Conservation (phyloP, 2,797 vertebrate genomes). For the Labeo calbasu region DNA sequence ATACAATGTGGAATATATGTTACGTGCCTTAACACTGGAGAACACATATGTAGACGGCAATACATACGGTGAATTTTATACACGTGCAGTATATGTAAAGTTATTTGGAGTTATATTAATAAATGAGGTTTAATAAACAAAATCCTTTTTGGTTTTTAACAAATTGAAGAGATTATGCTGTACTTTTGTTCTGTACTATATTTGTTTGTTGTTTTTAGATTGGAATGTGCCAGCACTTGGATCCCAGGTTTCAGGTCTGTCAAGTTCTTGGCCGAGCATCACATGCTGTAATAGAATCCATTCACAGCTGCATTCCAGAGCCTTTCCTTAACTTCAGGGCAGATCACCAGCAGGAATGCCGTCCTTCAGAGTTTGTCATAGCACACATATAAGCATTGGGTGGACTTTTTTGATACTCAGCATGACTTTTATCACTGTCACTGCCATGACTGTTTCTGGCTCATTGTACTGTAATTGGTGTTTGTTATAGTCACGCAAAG, state of each 20-base stretch:
- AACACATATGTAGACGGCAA: slow-evolving; percentile 60
- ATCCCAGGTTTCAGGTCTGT: slow-evolving; percentile 58
- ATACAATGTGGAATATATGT: slow-evolving; percentile 29
- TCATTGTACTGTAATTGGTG: slow-evolving; percentile 37
- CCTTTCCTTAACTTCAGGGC: slow-evolving; percentile 29
- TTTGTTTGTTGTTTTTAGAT: slow-evolving; percentile 40
- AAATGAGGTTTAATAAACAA: slow-evolving; percentile 47
- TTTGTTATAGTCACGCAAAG: slow-evolving; percentile 6
- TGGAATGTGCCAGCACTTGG: slow-evolving; percentile 54
- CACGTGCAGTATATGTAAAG: slow-evolving; percentile 59
- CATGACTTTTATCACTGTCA: background rate
- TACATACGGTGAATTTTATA: slow-evolving; percentile 50
- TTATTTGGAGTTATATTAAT: slow-evolving; percentile 48
- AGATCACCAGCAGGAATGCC: slow-evolving; percentile 52
- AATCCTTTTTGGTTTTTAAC: slow-evolving; percentile 46
- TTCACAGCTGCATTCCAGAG: slow-evolving; percentile 60
- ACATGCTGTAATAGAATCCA: slow-evolving; percentile 54
- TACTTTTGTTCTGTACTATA: slow-evolving; percentile 51
- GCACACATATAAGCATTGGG: slow-evolving; percentile 29
- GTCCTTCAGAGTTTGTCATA: slow-evolving; percentile 7
- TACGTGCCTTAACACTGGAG: slow-evolving; percentile 82
- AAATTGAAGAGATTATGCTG: slow-evolving; percentile 43
- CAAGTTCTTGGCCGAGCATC: slow-evolving; percentile 48
- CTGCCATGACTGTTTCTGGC: slow-evolving; percentile 24
- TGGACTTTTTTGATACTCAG: slow-evolving; percentile 24